A percentile compares a stretch with the other conserved stretches of the same genome.
Evolutionary conservation across 2,113 vertebrate genomes (phyloP).

Genomic region (Amazona guildingii): DNA sequence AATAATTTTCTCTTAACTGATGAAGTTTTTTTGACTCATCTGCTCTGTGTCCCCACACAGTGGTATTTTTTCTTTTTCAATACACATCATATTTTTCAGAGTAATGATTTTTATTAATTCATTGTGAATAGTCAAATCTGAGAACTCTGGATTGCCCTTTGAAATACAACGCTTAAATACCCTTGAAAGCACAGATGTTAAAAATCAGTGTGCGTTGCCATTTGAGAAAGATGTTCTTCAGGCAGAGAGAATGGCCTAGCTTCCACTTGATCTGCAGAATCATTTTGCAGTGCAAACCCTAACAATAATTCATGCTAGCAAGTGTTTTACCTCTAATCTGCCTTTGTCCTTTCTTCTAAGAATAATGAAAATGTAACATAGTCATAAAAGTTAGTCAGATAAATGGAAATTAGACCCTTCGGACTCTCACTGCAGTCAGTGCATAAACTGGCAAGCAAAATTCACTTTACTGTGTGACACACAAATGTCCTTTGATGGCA

Average conservation of each 20-base stretch:
- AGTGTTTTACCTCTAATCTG: not conserved
- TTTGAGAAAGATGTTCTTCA: not conserved
- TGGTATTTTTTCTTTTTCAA: not conserved
- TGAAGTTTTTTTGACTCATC: not conserved
- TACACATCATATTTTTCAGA: not conserved
- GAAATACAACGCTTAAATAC: not conserved
- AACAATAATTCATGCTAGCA: not conserved
- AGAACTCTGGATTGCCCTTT: not conserved
- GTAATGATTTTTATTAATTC: not conserved
- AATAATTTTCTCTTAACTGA: not conserved
- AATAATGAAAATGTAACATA: not conserved
- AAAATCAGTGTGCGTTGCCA: not conserved
- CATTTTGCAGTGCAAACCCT: not conserved
- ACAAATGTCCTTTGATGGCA: not conserved
- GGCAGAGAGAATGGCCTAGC: not conserved
- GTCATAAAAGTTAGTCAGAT: not conserved
- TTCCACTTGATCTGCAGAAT: not conserved
- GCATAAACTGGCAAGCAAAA: not conserved
- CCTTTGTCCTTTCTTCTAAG: not conserved
- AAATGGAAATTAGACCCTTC: not conserved
- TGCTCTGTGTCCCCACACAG: not conserved
- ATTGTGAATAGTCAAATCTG: not conserved
- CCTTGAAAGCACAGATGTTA: not conserved
- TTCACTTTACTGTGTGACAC: fast-evolving
- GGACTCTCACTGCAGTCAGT: not conserved